Base-by-base conservation (phyloP, 2,797 vertebrate genomes). In the Cirrhinus molitorella region DNA sequence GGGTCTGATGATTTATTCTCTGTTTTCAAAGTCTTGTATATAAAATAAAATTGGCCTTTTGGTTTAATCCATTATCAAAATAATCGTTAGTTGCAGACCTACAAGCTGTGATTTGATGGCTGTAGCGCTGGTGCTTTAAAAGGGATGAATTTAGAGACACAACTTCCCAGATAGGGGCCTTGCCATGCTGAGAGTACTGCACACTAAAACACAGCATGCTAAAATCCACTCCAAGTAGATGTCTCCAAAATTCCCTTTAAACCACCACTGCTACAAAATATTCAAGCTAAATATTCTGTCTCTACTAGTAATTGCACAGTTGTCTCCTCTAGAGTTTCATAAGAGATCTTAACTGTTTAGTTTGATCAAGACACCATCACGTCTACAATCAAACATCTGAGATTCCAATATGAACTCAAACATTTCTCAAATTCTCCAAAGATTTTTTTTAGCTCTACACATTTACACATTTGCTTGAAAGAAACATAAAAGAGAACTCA, bases 191-290 rank as follows among this genome's bases (percentile, higher is more conserved):
- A 66, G 34, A 67, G 65, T 67, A 37, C 65, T 40, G 10, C 61
- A 31, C 65, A 37, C 65, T 67, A 40, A 67, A 67, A 31, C 65
- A 40, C 65, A 67, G 65, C 65, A 67, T 37, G 65, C 65, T 67
- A 37, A 67, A 67, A 40, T 40, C 31, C 31, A 21, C 65, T 37
- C 19, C 65, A 67, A 67, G 65, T n/a, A 37, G 65, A 6, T n/a
- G 65, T 40, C 34, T 67, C 65, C 65, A 31, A 67, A 67, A 67
- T 67, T 40, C 65, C 9, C 19, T 37, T 40, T 40, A 40, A 67
- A 67, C 16, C 34, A 37, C 10, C 34, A 67, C 34, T 67, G 19
- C 65, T 40, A 67, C 19, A 37, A 40, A 67, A 13, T 67, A n/a
- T 21, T 66, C 16, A 40, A 67, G 65, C 31, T 21, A 67, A 67